Evolutionary conservation across 2,797 vertebrate genomes (phyloP).

Genomic region (Todus mexicanus): DNA sequence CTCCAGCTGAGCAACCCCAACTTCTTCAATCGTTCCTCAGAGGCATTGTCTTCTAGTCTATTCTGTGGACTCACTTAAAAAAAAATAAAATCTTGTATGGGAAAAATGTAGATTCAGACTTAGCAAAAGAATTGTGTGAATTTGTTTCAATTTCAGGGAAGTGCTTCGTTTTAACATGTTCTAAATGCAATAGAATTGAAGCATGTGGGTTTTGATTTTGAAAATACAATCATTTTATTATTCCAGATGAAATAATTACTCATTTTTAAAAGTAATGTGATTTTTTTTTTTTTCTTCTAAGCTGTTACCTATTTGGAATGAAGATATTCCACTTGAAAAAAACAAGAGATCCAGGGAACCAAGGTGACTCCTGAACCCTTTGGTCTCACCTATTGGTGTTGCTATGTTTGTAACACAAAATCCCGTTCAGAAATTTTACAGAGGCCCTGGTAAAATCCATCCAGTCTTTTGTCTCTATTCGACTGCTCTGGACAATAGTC

Average conservation of each 20-base stretch:
- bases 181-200: neutral
- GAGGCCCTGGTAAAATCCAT: neutral
- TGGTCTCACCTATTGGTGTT: neutral
- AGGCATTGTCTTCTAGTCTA: neutral
- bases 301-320: neutral
- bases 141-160: neutral
- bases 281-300: neutral
- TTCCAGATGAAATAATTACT: neutral
- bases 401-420: neutral
- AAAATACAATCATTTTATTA: neutral
- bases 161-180: neutral
- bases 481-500: rapidly evolving
- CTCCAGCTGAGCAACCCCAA: conserved; percentile 37
- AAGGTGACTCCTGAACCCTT: neutral
- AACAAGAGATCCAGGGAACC: neutral
- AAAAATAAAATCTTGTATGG: rapidly evolving
- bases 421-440: neutral
- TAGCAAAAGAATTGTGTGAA: neutral
- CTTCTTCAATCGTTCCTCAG: conserved; percentile 13
- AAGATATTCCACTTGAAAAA: neutral
- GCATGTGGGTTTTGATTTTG: neutral
- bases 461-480: neutral
- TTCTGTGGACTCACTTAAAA: rapidly evolving
- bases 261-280: neutral
- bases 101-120: neutral